A percentile compares a stretch with the other conserved stretches of the same genome.
Conservation (phyloP, 2,888 invertebrate species). For the Hirtodrosophila confusa region DNA sequence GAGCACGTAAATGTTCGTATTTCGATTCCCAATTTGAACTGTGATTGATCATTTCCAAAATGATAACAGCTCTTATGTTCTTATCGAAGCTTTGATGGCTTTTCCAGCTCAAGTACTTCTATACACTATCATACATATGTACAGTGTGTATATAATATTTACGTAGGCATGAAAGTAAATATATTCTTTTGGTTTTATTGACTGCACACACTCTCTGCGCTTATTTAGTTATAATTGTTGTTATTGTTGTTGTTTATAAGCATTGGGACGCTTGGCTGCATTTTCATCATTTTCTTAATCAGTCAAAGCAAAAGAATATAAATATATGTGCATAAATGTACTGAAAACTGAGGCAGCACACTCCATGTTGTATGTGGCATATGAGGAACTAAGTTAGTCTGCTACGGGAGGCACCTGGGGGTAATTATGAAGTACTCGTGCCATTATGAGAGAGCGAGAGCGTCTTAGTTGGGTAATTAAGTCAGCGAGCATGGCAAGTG, state of each 20-base stretch:
- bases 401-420: conserved; percentile 5
- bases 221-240: conserved; percentile 38
- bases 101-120: too few species aligned
- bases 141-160: too few species aligned
- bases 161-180: conserved; percentile 8
- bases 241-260: conserved; percentile 52
- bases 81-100: too few species aligned
- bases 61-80: too few species aligned
- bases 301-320: conserved; percentile 62
- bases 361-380: conserved; percentile 20
- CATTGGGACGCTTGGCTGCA: conserved; percentile 63
- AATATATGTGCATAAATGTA: background rate
- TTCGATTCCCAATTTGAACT: too few species aligned
- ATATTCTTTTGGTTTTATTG: conserved; percentile 62
- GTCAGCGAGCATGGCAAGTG: conserved; percentile 72
- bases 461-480: conserved; percentile 62
- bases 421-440: background rate
- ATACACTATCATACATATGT: too few species aligned
- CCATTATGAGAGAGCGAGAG: background rate
- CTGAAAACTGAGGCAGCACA: conserved; percentile 17
- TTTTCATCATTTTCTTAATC: conserved; percentile 72
- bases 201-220: conserved; percentile 57
- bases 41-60: too few species aligned
- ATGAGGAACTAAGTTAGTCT: conserved; percentile 28
- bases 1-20: too few species aligned